These are phyloP conservation scores for Drosophila baimaii DNA, from an alignment of 1,140 invertebrate genomes.

Conservation along the genomic window DNA sequence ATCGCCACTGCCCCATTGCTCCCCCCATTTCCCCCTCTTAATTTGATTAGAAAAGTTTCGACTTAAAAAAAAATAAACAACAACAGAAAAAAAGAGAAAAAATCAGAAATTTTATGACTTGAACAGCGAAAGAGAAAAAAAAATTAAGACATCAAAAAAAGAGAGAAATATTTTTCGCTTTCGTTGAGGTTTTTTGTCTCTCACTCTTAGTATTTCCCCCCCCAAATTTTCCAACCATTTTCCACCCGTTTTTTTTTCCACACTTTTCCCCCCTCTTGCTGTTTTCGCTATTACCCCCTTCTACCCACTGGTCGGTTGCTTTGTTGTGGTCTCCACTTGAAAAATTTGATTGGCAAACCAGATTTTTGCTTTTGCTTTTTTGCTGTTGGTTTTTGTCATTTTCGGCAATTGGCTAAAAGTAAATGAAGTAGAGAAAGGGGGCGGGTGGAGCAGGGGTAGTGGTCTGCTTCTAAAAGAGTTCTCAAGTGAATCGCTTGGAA, in stretches of 20 bases:
- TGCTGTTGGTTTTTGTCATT: conserved; percentile 39
- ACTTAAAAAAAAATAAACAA: conserved; percentile 18
- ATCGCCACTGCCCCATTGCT: conserved; percentile 36
- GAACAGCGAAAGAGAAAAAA: not conserved
- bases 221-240: conserved; percentile 8
- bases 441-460: not conserved
- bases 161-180: conserved; percentile 31
- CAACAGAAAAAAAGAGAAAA: conserved; percentile 6
- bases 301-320: conserved; percentile 12
- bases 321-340: conserved; percentile 53
- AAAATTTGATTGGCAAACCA: conserved; percentile 55
- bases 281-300: conserved; percentile 32
- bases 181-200: conserved; percentile 27
- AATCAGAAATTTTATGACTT: conserved; percentile 30
- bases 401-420: conserved; percentile 42
- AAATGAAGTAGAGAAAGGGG: conserved; percentile 14
- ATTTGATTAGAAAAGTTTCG: conserved; percentile 80
- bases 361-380: conserved; percentile 23
- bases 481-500: conserved; percentile 5
- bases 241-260: too few relatives aligned
- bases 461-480: conserved; percentile 13
- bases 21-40: conserved; percentile 49
- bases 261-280: not conserved
- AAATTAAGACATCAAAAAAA: conserved; percentile 1
- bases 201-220: conserved; percentile 1